phyloP scores from a whole-genome alignment of 1,140 invertebrate species.

The Paraescarpia echinospica region DNA sequence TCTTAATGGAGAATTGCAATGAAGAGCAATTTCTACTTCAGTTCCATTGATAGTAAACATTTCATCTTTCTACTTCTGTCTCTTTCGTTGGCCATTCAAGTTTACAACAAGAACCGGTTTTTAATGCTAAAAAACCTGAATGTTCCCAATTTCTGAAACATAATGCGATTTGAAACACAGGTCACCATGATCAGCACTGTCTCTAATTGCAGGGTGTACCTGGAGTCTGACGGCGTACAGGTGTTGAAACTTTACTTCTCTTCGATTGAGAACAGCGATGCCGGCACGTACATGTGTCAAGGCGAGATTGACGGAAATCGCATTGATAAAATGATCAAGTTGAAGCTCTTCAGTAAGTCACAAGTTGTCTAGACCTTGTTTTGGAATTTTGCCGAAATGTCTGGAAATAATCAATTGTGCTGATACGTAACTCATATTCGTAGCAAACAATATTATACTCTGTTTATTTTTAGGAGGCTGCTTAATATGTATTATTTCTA shows the following conservation, averaged over 20 bases:
- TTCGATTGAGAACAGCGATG: slow-evolving; percentile 26
- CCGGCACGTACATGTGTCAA: slow-evolving; percentile 25
- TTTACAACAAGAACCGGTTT: background rate
- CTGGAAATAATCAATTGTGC: background rate
- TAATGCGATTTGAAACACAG: background rate
- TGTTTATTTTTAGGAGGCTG: background rate
- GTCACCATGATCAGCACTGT: background rate
- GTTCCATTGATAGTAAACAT: background rate
- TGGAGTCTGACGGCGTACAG: slow-evolving; percentile 18
- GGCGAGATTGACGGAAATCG: slow-evolving; percentile 10
- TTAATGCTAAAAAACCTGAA: background rate
- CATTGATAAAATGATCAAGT: background rate
- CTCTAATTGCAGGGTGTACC: slow-evolving; percentile 17
- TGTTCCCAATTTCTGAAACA: background rate
- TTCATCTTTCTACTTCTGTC: too few relatives aligned
- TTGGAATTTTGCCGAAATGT: background rate
- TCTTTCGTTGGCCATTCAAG: too few relatives aligned
- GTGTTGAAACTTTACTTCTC: slow-evolving; percentile 28
- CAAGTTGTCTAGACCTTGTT: background rate
- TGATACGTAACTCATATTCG: background rate
- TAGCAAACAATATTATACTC: background rate
- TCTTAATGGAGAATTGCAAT: background rate
- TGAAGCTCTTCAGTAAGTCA: slow-evolving; percentile 14
- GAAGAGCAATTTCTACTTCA: background rate
- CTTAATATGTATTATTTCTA: too few relatives aligned